Percentiles rank a stretch among this genome's conserved stretches.
These are phyloP conservation scores for Heliconius himera DNA, from an alignment of 1,140 invertebrate genomes.

Conservation along the genomic window DNA sequence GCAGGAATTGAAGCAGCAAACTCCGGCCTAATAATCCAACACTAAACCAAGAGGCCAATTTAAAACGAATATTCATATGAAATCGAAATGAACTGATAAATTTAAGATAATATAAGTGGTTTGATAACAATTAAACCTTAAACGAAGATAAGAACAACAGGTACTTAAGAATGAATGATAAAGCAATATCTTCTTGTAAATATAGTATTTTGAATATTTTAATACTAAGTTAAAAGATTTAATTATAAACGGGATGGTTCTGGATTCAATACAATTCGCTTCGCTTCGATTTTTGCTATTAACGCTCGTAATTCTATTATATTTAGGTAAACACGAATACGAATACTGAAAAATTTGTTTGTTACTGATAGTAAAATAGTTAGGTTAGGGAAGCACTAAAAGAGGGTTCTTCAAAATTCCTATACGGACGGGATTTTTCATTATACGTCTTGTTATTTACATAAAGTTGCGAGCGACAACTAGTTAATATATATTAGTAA, in stretches of 20 bases:
- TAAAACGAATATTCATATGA: background rate
- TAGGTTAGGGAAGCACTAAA: no score
- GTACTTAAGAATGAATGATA: background rate
- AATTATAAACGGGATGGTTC: background rate
- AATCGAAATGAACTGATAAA: background rate
- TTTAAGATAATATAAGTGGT: background rate
- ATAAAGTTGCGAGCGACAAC: no score
- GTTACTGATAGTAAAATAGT: no score
- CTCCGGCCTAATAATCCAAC: background rate
- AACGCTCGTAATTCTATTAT: no score
- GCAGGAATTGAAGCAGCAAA: background rate
- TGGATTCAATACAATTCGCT: background rate
- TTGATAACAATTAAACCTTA: background rate
- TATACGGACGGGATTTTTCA: no score
- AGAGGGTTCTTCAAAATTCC: no score
- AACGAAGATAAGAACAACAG: slow-evolving; percentile 2
- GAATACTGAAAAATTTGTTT: no score
- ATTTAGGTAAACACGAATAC: no score
- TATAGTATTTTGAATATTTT: background rate
- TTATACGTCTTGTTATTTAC: no score
- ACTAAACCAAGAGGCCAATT: background rate
- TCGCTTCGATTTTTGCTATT: background rate
- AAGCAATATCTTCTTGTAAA: background rate
- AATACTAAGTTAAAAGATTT: background rate
- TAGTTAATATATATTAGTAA: no score